A percentile compares a stretch with the other conserved stretches of the same genome.
These are phyloP conservation scores for Procambarus clarkii DNA, from an alignment of 1,140 invertebrate genomes.

Conservation along the genomic window DNA sequence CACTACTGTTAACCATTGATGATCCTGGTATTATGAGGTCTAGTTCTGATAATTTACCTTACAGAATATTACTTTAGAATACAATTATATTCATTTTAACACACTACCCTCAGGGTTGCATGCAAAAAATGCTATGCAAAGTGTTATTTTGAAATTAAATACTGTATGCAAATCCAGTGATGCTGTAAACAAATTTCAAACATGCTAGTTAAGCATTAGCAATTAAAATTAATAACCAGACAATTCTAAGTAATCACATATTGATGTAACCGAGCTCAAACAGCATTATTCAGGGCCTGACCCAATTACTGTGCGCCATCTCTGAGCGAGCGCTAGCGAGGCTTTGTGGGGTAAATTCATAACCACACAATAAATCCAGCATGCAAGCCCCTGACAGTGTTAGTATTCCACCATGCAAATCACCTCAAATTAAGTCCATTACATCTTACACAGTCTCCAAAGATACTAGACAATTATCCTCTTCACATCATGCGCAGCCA, in stretches of 20 bases:
- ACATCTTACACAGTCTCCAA: not conserved
- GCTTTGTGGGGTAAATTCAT: not conserved
- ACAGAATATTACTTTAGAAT: not conserved
- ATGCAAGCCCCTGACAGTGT: constrained; percentile 17
- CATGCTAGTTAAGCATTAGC: constrained; percentile 17
- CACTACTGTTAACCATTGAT: not conserved
- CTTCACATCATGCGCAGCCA: constrained; percentile 49
- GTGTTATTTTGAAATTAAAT: not conserved
- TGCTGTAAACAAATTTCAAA: not conserved
- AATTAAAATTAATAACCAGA: not conserved
- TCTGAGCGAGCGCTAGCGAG: not conserved
- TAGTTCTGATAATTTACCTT: not conserved
- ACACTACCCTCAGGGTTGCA: not conserved
- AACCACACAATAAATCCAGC: constrained; percentile 19
- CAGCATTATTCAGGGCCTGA: not conserved
- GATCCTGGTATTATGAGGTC: not conserved
- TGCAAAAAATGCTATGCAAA: not conserved
- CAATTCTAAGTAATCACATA: not conserved
- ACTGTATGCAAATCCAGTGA: not conserved
- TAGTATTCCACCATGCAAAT: constrained; percentile 48
- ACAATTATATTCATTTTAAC: not conserved
- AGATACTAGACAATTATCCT: constrained; percentile 21
- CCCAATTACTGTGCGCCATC: not conserved
- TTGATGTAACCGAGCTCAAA: not conserved
- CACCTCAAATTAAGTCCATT: constrained; percentile 11